Conservation (phyloP, 2,888 invertebrate genomes). For the Didymodactylos carnosus region DNA sequence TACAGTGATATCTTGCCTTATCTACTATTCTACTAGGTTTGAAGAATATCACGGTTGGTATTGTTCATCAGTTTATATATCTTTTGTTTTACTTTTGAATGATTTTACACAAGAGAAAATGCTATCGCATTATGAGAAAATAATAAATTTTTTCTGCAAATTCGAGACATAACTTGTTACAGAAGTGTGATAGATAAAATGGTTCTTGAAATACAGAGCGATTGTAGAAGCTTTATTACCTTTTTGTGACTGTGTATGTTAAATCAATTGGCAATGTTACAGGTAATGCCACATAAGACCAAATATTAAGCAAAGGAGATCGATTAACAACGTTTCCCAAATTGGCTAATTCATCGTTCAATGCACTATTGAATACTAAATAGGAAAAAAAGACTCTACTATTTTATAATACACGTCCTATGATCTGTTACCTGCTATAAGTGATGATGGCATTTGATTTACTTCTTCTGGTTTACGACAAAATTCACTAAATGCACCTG, state of each 20-base stretch:
- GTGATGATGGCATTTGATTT: neutral
- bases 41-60: no score
- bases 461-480: neutral
- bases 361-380: neutral
- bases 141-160: no score
- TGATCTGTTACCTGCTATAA: neutral
- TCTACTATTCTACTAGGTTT: no score
- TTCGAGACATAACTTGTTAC: no score
- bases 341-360: neutral
- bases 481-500: neutral
- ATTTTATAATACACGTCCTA: neutral
- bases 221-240: no score
- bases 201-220: no score
- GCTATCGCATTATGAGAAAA: no score
- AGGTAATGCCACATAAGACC: neutral
- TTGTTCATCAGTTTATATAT: neutral
- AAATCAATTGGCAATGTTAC: neutral
- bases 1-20: no score
- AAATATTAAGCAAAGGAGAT: neutral
- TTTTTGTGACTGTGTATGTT: neutral
- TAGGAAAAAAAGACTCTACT: neutral
- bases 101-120: no score
- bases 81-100: no score
- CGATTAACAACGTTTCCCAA: neutral
- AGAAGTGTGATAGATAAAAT: no score